Base-by-base conservation (phyloP, 2,888 invertebrate species). In the Amiota mariae region DNA sequence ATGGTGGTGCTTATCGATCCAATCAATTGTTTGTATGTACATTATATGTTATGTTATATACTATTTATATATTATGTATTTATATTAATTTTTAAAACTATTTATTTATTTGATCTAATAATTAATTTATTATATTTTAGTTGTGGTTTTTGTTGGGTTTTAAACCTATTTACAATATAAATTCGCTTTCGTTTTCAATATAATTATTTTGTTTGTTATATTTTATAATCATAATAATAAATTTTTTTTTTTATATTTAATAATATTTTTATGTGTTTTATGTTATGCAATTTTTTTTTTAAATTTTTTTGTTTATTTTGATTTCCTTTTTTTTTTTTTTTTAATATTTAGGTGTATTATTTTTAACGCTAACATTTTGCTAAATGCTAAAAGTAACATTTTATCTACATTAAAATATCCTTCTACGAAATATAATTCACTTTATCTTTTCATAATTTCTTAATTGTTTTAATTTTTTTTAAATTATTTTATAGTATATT, bases 371-470 rank as follows among this genome's bases (percentile, higher is more conserved):
- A 85, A 85, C 82, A 85, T 83, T 84, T 84, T 84, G 86, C 83
- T 84, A 84, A 85, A 80, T 80, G 75, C 82, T 85, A 85, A 83
- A 85, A 80, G 80, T 84, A 85, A 84, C 86, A 85, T 82, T 85
- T 85, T 85, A 85, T 84, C 83, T 85, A 85, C 80, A 84, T 85
- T 84, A 83, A 84, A 85, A 68, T 54, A 68, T 68, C 67, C 48
- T 13, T 10, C 67, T 68, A 68, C 67, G 67, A 68, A 68, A 68
- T 68, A 68, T 81, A 85, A 80, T 84, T 78, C 76, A 76, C 76
- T 75, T 36, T 36, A 6, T 36, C 36, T 6, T 36, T 36, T 36
- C 8, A 24, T 76, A 73, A 77, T 71, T 71, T 73, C 70, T 49
- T 15, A 12, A 10, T 24, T 11, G 10, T 10, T 3, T 20, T 36